phyloP scores from a whole-genome alignment of 2,113 vertebrate genomes.

The Crypturellus undulatus region DNA sequence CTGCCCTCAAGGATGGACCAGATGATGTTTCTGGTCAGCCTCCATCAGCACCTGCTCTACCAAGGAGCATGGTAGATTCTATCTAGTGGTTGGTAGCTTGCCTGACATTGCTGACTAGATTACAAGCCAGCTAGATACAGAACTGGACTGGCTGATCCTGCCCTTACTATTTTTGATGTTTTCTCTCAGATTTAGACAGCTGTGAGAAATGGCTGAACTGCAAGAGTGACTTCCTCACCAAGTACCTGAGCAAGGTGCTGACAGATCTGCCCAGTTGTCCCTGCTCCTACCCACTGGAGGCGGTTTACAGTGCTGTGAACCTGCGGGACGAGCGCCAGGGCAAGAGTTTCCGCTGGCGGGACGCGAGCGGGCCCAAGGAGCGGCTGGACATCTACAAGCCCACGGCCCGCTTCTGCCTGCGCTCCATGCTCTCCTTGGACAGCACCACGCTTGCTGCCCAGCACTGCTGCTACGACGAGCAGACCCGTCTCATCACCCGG shows the following conservation, averaged over 20 bases:
- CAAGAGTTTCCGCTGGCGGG: constrained; percentile 87
- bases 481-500: constrained; percentile 86
- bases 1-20: neutral
- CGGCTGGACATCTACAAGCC: constrained; percentile 92
- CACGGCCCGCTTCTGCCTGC: constrained; percentile 86
- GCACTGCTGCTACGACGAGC: constrained; percentile 90
- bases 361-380: constrained; percentile 88
- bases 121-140: neutral
- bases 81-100: accelerated
- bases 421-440: constrained; percentile 85
- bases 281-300: constrained; percentile 86
- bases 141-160: accelerated
- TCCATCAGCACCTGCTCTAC: neutral
- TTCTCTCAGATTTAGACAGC: constrained; percentile 86
- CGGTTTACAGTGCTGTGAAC: constrained; percentile 80
- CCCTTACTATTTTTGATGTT: neutral
- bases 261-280: constrained; percentile 91
- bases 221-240: constrained; percentile 90
- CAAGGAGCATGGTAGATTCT: neutral
- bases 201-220: constrained; percentile 96
- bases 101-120: neutral
- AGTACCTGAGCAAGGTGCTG: constrained; percentile 87
- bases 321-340: constrained; percentile 81
- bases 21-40: neutral
- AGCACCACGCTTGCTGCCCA: constrained; percentile 88